These are phyloP conservation scores for Autographa pulchrina DNA, from an alignment of 2,888 invertebrate genomes.

Conservation along the genomic window DNA sequence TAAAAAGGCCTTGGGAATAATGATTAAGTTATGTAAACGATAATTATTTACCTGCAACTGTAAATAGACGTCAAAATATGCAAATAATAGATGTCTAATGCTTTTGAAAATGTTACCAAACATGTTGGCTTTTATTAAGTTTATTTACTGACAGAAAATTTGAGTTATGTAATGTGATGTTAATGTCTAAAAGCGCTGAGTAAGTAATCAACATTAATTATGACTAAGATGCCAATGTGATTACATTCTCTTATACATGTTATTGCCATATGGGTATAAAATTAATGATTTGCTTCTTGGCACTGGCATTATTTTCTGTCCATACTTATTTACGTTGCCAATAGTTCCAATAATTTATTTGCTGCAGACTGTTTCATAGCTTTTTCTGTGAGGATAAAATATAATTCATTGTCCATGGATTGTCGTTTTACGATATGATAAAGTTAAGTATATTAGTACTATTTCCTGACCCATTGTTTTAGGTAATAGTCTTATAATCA, in stretches of 20 bases:
- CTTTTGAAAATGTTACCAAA: no score
- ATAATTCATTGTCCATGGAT: not conserved
- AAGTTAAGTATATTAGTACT: not conserved
- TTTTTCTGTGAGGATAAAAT: not conserved
- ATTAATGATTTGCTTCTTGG: conserved; percentile 3
- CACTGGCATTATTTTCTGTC: not conserved
- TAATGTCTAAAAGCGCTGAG: not conserved
- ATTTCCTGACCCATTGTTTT: not conserved
- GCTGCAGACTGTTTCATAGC: not conserved
- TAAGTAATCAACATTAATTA: not conserved
- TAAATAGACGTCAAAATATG: no score
- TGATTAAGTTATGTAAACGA: no score
- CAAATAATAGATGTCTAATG: no score
- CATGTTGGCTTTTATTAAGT: no score
- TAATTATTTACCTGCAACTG: no score
- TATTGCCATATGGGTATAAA: not conserved
- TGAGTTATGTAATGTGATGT: not conserved
- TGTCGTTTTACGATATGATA: not conserved
- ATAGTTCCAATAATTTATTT: conserved; percentile 5
- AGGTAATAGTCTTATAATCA: not conserved
- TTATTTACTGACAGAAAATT: no score
- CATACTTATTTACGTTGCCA: not conserved
- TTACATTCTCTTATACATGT: not conserved
- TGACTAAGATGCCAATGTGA: not conserved
- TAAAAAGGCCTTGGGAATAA: no score